Conservation (phyloP, 2,113 vertebrate genomes). For the Halichoeres trimaculatus region DNA sequence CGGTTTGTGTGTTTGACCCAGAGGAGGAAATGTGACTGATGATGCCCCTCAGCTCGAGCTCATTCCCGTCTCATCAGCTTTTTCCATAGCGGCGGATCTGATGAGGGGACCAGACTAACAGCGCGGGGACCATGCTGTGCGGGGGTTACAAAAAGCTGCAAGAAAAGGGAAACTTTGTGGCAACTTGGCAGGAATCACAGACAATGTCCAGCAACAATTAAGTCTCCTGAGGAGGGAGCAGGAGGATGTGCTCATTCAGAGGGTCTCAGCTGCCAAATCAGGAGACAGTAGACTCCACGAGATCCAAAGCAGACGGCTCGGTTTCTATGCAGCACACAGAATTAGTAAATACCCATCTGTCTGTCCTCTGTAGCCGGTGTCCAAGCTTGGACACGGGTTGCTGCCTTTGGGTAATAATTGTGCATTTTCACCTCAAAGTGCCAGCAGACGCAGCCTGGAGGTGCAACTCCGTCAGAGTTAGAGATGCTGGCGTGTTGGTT, state of each 20-base stretch:
- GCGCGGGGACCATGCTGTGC: constrained; percentile 49
- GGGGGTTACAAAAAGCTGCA: constrained; percentile 38
- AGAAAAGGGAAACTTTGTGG: constrained; percentile 44
- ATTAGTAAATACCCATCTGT: constrained; percentile 56
- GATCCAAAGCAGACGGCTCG: constrained; percentile 34
- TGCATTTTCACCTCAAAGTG: constrained; percentile 23
- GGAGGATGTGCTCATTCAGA: constrained; percentile 48
- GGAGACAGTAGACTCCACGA: constrained; percentile 15
- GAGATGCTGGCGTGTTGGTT: constrained; percentile 16
- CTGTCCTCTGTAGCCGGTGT: constrained; percentile 37
- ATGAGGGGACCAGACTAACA: constrained; percentile 51
- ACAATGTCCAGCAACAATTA: constrained; percentile 60
- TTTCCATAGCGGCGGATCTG: constrained; percentile 71
- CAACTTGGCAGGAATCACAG: constrained; percentile 60
- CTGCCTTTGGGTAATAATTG: constrained; percentile 46
- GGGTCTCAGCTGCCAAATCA: constrained; percentile 30
- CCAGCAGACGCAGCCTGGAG: constrained; percentile 1
- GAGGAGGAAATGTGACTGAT: constrained; percentile 72
- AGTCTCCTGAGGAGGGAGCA: constrained; percentile 49
- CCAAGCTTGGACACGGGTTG: constrained; percentile 22
- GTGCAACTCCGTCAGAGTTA: constrained; percentile 25
- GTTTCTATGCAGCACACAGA: constrained; percentile 42
- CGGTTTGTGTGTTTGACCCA: constrained; percentile 50
- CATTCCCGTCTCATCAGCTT: constrained; percentile 64
- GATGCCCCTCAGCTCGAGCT: constrained; percentile 42